Percentiles rank a stretch among this genome's conserved stretches.
These are phyloP conservation scores for Mustela lutreola DNA, from an alignment of 2,113 vertebrate species.

Conservation along the genomic window DNA sequence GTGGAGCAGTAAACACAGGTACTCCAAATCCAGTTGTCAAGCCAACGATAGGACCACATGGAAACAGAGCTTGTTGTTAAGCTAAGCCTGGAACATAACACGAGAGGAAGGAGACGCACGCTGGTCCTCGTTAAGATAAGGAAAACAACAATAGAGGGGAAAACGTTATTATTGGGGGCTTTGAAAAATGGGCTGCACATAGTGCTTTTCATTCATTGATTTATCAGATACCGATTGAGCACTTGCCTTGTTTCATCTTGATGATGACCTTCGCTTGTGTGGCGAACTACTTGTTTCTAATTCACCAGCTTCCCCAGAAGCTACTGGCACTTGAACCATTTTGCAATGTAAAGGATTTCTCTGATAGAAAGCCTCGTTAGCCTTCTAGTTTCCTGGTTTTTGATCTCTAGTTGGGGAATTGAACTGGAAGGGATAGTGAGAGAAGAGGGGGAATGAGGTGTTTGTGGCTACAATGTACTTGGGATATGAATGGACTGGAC, in stretches of 20 bases:
- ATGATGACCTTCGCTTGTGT: neutral
- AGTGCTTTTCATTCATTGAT: neutral
- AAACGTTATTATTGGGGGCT: neutral
- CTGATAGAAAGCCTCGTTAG: neutral
- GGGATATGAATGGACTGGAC: neutral
- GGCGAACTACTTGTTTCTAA: neutral
- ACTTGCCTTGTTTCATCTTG: neutral
- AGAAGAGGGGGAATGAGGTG: neutral
- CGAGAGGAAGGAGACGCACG: neutral
- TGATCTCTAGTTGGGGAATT: neutral
- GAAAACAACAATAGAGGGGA: neutral
- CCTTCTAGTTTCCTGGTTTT: neutral
- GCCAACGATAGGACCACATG: neutral
- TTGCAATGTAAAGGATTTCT: neutral
- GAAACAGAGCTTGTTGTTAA: conserved; percentile 32
- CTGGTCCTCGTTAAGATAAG: neutral
- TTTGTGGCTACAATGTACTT: neutral
- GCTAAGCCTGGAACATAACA: neutral
- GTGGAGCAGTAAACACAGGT: conserved; percentile 60
- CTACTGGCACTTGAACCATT: neutral
- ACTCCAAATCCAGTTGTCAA: conserved; percentile 3
- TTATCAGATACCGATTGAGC: neutral
- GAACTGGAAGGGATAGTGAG: neutral
- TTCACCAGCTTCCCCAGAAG: neutral
- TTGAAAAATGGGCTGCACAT: neutral